A percentile compares a stretch with the other conserved stretches of the same genome.
These are phyloP conservation scores for Fragum whitleyi DNA, from an alignment of 2,888 invertebrate species.

Conservation along the genomic window DNA sequence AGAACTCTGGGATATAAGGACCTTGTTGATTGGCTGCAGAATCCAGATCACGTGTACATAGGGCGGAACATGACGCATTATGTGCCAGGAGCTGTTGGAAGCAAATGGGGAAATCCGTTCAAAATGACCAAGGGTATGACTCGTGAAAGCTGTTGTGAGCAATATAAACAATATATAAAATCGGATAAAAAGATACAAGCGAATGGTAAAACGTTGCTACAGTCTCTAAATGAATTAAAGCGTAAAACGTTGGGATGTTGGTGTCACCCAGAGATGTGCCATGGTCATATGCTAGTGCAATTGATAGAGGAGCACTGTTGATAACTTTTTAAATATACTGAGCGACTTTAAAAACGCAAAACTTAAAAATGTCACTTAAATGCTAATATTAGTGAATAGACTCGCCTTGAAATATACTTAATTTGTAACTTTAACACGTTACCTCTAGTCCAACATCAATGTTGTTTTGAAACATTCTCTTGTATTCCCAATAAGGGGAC, in stretches of 20 bases:
- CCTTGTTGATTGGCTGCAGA: conserved; percentile 61
- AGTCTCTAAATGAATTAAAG: conserved; percentile 63
- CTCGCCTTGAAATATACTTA: too few relatives aligned
- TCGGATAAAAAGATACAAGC: conserved; percentile 45
- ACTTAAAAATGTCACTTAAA: too few relatives aligned
- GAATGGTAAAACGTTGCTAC: conserved; percentile 60
- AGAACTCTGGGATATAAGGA: conserved; percentile 26
- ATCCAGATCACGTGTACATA: conserved; percentile 65
- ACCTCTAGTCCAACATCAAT: too few relatives aligned
- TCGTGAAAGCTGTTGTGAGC: conserved; percentile 43
- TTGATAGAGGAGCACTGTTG: conserved; percentile 46
- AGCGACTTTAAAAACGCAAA: too few relatives aligned
- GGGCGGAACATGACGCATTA: conserved; percentile 66
- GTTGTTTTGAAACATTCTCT: too few relatives aligned
- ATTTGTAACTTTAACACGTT: too few relatives aligned
- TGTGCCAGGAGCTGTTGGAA: conserved; percentile 65
- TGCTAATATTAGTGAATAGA: too few relatives aligned
- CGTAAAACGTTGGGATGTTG: conserved; percentile 69
- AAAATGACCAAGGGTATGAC: conserved; percentile 36
- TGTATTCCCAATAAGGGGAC: too few relatives aligned
- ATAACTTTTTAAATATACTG: background rate
- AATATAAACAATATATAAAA: conserved; percentile 55
- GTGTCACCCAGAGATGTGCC: conserved; percentile 69
- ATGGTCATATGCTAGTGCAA: conserved; percentile 63
- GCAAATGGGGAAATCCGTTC: conserved; percentile 69